A percentile compares a stretch with the other conserved stretches of the same genome.
phyloP scores from a whole-genome alignment of 2,113 vertebrate species.

The Procavia capensis region DNA sequence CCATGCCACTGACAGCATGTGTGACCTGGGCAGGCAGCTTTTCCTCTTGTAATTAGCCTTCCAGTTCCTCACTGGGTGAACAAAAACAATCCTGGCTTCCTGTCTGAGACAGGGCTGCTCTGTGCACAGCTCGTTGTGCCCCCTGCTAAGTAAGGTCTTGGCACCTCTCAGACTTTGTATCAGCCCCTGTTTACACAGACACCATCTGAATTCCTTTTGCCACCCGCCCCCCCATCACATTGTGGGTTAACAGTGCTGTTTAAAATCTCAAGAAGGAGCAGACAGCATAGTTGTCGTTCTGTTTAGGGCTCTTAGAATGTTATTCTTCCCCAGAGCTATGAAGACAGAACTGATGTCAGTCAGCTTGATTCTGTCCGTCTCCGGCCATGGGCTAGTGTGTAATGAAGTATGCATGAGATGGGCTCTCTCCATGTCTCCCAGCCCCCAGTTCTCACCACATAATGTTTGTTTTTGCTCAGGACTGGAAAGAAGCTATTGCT shows the following conservation, averaged over 20 bases:
- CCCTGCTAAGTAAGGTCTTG: conserved; percentile 66
- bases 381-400: not conserved
- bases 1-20: not conserved
- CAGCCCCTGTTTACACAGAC: conserved; percentile 49
- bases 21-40: not conserved
- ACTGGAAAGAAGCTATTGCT: conserved; percentile 62
- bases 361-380: conserved; percentile 35
- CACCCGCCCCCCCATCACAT: not conserved
- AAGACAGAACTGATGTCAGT: conserved; percentile 31
- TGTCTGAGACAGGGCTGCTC: conserved; percentile 1
- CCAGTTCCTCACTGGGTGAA: conserved; percentile 31
- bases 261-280: conserved; percentile 39
- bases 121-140: conserved; percentile 40
- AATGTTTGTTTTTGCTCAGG: conserved; percentile 57
- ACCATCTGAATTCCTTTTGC: conserved; percentile 54
- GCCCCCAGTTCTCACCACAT: not conserved
- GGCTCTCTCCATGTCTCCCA: not conserved
- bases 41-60: conserved; percentile 2
- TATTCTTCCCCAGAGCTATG: conserved; percentile 42
- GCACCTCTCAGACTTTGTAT: conserved; percentile 60
- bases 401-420: conserved; percentile 64
- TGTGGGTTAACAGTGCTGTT: conserved; percentile 36
- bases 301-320: conserved; percentile 38
- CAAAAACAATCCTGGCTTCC: conserved; percentile 51
- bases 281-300: conserved; percentile 2